A percentile compares a stretch with the other conserved stretches of the same genome.
phyloP scores from a whole-genome alignment of 2,888 invertebrate genomes.

The Ferrisia virgata region DNA sequence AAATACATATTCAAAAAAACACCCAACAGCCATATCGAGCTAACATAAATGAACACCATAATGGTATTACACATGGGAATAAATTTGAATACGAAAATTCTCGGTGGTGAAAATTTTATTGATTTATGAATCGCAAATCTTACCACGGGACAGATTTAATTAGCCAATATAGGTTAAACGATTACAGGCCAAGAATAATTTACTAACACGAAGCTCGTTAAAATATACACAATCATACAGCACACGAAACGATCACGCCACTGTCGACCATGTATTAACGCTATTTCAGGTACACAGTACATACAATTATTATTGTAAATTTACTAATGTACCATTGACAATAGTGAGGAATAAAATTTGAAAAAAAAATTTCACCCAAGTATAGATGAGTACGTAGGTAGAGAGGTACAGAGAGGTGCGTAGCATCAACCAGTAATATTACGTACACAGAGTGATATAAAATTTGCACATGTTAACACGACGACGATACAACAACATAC shows the following conservation, averaged over 20 bases:
- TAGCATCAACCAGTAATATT: background rate
- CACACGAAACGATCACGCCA: slow-evolving; percentile 17
- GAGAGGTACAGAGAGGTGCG: no score
- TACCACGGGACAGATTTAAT: slow-evolving; percentile 4
- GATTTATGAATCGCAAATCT: slow-evolving; percentile 29
- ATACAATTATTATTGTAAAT: no score
- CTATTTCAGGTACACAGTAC: no score
- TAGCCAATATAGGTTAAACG: slow-evolving; percentile 29
- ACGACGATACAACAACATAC: background rate
- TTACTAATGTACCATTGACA: no score
- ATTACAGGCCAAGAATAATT: slow-evolving; percentile 22
- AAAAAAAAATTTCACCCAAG: background rate
- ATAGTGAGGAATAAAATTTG: background rate
- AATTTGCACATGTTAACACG: background rate
- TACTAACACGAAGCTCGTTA: background rate
- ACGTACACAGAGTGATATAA: no score
- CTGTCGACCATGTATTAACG: no score
- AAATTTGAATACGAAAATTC: slow-evolving; percentile 22
- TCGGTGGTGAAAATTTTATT: background rate
- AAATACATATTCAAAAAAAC: slow-evolving; percentile 10
- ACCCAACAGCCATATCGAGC: no score
- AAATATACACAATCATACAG: background rate
- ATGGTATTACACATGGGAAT: background rate
- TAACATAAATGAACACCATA: no score
- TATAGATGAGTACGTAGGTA: no score